Evolutionary conservation across 2,797 vertebrate species (phyloP).

Genomic region (Poecilia wingei): DNA sequence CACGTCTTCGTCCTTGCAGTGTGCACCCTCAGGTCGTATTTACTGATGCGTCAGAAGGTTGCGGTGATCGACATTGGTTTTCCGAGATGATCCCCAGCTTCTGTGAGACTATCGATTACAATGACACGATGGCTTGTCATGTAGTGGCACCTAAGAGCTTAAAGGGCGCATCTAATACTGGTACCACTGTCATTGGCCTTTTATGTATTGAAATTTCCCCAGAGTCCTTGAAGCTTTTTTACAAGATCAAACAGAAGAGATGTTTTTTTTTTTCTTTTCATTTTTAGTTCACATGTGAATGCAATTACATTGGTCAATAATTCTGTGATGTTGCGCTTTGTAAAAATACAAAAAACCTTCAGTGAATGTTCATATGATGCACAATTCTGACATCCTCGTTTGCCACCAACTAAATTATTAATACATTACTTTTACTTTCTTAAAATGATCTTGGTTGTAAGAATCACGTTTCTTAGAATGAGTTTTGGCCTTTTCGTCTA

Average conservation of each 20-base stretch:
- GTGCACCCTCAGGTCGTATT: neutral
- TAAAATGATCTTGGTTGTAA: neutral
- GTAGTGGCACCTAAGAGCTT: neutral
- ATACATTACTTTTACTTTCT: neutral
- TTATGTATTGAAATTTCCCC: neutral
- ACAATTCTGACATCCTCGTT: neutral
- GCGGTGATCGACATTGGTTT: neutral
- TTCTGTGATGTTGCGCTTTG: neutral
- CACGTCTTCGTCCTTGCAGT: neutral
- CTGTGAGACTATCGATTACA: slow-evolving; percentile 2
- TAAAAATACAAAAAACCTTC: neutral
- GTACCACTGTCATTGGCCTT: neutral
- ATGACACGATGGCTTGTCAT: neutral
- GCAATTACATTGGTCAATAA: neutral
- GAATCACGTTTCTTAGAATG: neutral
- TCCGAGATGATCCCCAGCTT: neutral
- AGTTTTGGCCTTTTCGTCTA: neutral
- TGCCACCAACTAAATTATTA: neutral
- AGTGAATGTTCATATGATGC: neutral
- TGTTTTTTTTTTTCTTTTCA: neutral
- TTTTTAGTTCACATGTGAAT: neutral
- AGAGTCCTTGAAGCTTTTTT: neutral
- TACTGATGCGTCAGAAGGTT: neutral
- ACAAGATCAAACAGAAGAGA: neutral
- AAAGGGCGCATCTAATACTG: neutral